Evolutionary conservation across 2,797 vertebrate genomes (phyloP).

Genomic region (Girardinus metallicus): DNA sequence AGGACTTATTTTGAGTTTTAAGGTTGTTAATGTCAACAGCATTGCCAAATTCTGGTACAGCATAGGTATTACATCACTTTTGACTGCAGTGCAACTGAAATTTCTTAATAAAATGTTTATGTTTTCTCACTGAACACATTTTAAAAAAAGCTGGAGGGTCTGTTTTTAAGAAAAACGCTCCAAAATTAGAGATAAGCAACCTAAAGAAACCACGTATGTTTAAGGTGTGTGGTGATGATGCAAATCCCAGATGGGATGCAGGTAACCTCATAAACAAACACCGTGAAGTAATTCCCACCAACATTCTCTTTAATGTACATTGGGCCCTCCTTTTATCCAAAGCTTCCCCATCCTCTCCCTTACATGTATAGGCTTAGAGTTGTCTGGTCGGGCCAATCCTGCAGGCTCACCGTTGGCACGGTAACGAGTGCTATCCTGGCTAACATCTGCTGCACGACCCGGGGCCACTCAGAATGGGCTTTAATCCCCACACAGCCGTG

Average conservation of each 20-base stretch:
- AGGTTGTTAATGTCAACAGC: not conserved
- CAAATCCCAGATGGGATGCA: conserved; percentile 25
- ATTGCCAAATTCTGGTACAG: not conserved
- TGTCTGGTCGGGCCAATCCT: conserved; percentile 65
- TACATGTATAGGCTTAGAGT: conserved; percentile 71
- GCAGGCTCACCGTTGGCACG: conserved; percentile 72
- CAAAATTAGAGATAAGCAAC: not conserved
- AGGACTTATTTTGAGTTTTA: not conserved
- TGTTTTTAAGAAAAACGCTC: not conserved
- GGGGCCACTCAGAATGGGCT: conserved; percentile 74
- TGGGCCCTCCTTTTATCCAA: conserved; percentile 34
- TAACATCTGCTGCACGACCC: conserved; percentile 80
- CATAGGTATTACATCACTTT: not conserved
- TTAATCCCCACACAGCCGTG: conserved; percentile 80
- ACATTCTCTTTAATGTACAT: conserved; percentile 50
- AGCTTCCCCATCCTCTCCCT: conserved; percentile 24
- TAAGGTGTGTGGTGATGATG: conserved; percentile 3
- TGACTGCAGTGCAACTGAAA: not conserved
- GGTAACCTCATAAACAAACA: conserved; percentile 46
- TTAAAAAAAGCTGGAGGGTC: not conserved
- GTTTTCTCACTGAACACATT: not conserved
- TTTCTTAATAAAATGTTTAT: not conserved
- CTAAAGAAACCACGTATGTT: not conserved
- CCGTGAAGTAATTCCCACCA: conserved; percentile 57
- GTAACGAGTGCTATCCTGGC: conserved; percentile 78